A percentile compares a stretch with the other conserved stretches of the same genome.
Conservation (phyloP, 2,797 vertebrate genomes). For the Trichosurus vulpecula region DNA sequence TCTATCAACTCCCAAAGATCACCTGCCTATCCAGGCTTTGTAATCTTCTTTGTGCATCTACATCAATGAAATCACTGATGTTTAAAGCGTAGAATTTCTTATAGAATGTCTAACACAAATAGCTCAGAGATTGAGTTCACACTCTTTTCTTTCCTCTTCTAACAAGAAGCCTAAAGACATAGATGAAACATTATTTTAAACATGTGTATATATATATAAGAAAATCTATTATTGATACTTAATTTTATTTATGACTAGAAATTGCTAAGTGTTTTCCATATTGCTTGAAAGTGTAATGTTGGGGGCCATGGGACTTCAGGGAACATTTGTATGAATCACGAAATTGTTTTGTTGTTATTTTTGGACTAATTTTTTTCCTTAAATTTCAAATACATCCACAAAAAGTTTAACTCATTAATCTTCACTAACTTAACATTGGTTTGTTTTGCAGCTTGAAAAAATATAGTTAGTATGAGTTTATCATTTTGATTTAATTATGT, state of each 20-base stretch:
- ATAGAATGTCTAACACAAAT: slow-evolving; percentile 18
- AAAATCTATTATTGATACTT: neutral
- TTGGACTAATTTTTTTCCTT: slow-evolving; percentile 22
- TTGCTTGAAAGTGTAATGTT: slow-evolving; percentile 23
- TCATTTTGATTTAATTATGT: slow-evolving; percentile 46
- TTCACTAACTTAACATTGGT: slow-evolving; percentile 46
- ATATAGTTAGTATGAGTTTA: slow-evolving; percentile 39
- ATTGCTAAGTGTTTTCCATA: slow-evolving; percentile 9
- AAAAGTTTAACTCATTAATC: slow-evolving; percentile 49
- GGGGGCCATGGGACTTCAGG: neutral
- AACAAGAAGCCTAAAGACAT: slow-evolving; percentile 16
- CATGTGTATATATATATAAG: neutral
- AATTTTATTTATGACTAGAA: neutral
- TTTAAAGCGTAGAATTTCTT: neutral
- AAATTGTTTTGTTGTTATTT: slow-evolving; percentile 5
- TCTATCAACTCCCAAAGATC: neutral
- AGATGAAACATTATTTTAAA: slow-evolving; percentile 47
- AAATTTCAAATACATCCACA: slow-evolving; percentile 45
- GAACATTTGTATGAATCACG: neutral
- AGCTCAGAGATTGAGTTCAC: slow-evolving; percentile 18
- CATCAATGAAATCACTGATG: neutral
- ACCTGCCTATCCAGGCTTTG: neutral
- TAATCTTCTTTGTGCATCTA: neutral
- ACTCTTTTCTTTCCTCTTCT: slow-evolving; percentile 16
- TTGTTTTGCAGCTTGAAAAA: slow-evolving; percentile 39